Evolutionary conservation across 2,888 invertebrate species (phyloP).

Genomic region (Acanthacorydalis orientalis): DNA sequence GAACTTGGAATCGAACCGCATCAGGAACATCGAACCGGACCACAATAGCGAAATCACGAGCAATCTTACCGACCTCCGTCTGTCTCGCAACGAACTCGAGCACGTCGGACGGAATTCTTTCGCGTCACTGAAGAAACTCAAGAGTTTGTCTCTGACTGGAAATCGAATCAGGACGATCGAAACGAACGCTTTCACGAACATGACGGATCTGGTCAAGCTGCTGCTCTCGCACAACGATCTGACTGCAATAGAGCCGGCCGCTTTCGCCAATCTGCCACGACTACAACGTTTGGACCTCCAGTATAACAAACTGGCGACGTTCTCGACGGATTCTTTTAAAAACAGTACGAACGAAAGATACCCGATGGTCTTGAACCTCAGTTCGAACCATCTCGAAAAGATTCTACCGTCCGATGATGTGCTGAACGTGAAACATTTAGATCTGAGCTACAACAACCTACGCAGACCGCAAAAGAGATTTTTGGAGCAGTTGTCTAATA

Average conservation of each 20-base stretch:
- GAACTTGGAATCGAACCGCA: constrained; percentile 71
- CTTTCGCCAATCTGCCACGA: constrained; percentile 60
- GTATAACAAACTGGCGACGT: constrained; percentile 52
- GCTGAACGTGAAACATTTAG: constrained; percentile 48
- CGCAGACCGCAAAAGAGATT: constrained; percentile 45
- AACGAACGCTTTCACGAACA: constrained; percentile 55
- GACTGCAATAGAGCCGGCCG: constrained; percentile 48
- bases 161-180: constrained; percentile 58
- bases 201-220: constrained; percentile 63
- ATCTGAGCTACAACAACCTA: constrained; percentile 52
- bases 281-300: constrained; percentile 66
- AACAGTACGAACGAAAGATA: constrained; percentile 47
- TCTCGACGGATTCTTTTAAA: constrained; percentile 49
- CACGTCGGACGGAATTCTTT: constrained; percentile 53
- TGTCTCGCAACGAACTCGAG: constrained; percentile 67
- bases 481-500: constrained; percentile 42
- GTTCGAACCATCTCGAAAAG: constrained; percentile 43
- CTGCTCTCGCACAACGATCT: constrained; percentile 73
- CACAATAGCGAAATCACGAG: constrained; percentile 52
- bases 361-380: constrained; percentile 59
- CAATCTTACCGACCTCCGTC: constrained; percentile 57
- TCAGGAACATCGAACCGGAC: constrained; percentile 49
- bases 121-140: constrained; percentile 49
- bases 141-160: constrained; percentile 60
- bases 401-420: constrained; percentile 28